phyloP scores from a whole-genome alignment of 2,888 invertebrate species.

The Hecatera dysodea region DNA sequence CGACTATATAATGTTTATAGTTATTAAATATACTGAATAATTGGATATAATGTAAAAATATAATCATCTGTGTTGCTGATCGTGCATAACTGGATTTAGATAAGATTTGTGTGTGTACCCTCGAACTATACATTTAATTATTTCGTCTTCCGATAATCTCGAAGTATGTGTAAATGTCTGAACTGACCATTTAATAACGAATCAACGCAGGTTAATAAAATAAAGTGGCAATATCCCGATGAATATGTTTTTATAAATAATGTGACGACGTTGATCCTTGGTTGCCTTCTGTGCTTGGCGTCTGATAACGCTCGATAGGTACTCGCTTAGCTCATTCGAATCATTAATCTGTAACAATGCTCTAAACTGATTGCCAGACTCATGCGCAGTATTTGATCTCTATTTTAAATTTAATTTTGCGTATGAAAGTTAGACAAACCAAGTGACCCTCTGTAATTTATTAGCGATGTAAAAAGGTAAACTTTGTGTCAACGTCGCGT shows the following conservation, averaged over 20 bases:
- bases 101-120: slow-evolving; percentile 65
- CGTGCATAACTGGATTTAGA: slow-evolving; percentile 49
- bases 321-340: slow-evolving; percentile 38
- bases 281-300: slow-evolving; percentile 19
- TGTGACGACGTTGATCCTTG: slow-evolving; percentile 52
- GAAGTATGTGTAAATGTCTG: slow-evolving; percentile 63
- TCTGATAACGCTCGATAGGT: slow-evolving; percentile 24
- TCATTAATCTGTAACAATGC: slow-evolving; percentile 38
- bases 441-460: slow-evolving; percentile 24
- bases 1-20: slow-evolving; percentile 55
- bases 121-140: slow-evolving; percentile 63
- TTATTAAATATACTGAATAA: slow-evolving; percentile 63
- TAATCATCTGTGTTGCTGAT: slow-evolving; percentile 65
- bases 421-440: slow-evolving; percentile 32
- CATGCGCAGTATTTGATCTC: slow-evolving; percentile 56
- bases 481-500: slow-evolving; percentile 44
- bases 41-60: slow-evolving; percentile 54
- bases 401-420: slow-evolving; percentile 45
- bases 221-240: slow-evolving; percentile 49
- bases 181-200: slow-evolving; percentile 57
- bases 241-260: slow-evolving; percentile 53
- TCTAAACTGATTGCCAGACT: slow-evolving; percentile 36
- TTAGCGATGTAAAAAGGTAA: slow-evolving; percentile 22
- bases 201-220: slow-evolving; percentile 66
- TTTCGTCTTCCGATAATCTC: slow-evolving; percentile 69